phyloP scores from a whole-genome alignment of 2,113 vertebrate species.

The Lophotis ruficrista region DNA sequence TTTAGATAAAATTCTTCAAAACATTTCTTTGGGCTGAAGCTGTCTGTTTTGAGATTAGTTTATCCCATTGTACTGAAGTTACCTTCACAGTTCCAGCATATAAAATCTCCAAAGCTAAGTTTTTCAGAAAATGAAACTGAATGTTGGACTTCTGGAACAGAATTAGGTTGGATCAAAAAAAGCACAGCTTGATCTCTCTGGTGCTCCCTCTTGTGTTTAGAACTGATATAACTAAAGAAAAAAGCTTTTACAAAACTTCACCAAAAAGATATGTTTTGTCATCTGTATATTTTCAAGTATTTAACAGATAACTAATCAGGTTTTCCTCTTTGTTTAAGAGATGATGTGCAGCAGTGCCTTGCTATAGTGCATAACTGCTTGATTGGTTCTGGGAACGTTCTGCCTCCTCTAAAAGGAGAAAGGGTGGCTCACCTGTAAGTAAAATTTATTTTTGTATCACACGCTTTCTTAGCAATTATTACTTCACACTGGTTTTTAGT shows the following conservation, averaged over 20 bases:
- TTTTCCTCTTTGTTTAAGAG: slow-evolving; percentile 77
- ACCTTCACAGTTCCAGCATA: not conserved
- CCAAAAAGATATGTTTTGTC: not conserved
- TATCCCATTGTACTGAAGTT: not conserved
- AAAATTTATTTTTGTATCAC: not conserved
- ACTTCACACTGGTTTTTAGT: not conserved
- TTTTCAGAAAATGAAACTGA: not conserved
- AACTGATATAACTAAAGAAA: not conserved
- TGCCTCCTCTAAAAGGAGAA: slow-evolving; percentile 91
- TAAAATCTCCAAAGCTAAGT: not conserved
- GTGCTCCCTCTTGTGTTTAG: not conserved
- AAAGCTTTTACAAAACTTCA: not conserved
- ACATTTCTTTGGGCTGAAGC: not conserved
- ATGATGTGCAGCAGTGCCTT: slow-evolving; percentile 94
- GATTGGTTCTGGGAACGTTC: slow-evolving; percentile 90
- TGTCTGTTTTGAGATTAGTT: not conserved
- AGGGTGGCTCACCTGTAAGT: slow-evolving; percentile 90
- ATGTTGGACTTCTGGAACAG: not conserved
- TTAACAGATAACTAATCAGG: not conserved
- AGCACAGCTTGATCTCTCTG: not conserved
- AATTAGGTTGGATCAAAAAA: not conserved
- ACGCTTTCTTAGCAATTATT: not conserved
- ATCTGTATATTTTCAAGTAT: not conserved
- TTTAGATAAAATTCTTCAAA: not conserved
- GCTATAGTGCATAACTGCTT: slow-evolving; percentile 94